phyloP scores from a whole-genome alignment of 2,888 invertebrate species.

The Drosophila diplacantha region DNA sequence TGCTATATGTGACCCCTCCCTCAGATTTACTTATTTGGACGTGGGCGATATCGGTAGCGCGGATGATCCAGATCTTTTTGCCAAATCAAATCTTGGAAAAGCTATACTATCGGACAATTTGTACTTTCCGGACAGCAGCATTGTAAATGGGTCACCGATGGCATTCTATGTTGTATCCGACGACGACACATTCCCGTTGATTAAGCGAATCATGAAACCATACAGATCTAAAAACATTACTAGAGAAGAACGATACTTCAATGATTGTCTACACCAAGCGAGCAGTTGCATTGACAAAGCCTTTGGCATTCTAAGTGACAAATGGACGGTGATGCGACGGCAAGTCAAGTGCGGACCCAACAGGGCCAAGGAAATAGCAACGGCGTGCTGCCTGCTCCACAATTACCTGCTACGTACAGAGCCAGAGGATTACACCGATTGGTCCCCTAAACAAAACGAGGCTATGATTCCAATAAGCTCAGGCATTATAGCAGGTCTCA shows the following conservation, averaged over 20 bases:
- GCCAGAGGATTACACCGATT: not conserved
- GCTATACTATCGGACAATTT: not conserved
- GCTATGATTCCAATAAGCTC: not conserved
- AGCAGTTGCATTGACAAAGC: not conserved
- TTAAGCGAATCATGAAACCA: conserved; percentile 4
- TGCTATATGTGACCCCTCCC: not conserved
- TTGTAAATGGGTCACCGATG: not conserved
- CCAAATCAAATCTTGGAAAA: not conserved
- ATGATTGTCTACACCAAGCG: not conserved
- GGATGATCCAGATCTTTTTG: not conserved
- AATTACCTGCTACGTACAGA: not conserved
- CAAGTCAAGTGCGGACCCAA: not conserved
- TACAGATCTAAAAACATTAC: not conserved
- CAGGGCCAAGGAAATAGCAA: not conserved
- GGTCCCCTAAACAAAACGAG: not conserved
- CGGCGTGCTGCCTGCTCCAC: conserved; percentile 5
- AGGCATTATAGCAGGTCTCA: not conserved
- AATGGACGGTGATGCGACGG: not conserved
- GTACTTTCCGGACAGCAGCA: not conserved
- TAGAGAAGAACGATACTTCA: not conserved
- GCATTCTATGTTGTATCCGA: not conserved
- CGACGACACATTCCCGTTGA: not conserved
- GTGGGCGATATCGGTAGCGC: not conserved
- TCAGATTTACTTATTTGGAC: conserved; percentile 1
- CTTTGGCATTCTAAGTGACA: not conserved